A percentile compares a stretch with the other conserved stretches of the same genome.
phyloP scores from a whole-genome alignment of 2,113 vertebrate species.

The Lanius collurio region DNA sequence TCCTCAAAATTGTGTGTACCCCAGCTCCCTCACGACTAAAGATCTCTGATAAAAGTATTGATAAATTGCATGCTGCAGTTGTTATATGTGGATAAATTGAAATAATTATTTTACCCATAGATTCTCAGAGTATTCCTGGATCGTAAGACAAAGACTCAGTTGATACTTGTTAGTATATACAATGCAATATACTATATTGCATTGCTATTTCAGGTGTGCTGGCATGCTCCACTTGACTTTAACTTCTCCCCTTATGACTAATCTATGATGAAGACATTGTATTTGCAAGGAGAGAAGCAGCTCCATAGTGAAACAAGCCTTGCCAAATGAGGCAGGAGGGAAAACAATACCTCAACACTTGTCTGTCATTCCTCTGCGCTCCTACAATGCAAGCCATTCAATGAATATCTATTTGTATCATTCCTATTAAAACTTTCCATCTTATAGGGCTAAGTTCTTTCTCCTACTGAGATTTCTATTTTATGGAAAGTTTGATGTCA shows the following conservation, averaged over 20 bases:
- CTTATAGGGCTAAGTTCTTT: neutral
- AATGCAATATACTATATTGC: neutral
- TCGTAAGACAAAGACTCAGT: neutral
- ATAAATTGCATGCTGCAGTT: neutral
- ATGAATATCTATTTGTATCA: neutral
- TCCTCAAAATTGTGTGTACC: neutral
- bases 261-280: constrained; percentile 7
- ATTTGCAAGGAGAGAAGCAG: neutral
- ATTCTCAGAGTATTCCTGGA: neutral
- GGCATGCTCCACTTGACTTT: neutral
- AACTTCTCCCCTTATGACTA: constrained; percentile 11
- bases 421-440: constrained; percentile 3
- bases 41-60: neutral
- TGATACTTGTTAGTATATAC: neutral
- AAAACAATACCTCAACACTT: constrained; percentile 22
- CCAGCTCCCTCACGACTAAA: neutral
- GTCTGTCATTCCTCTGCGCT: constrained; percentile 3
- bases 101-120: neutral
- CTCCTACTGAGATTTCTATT: neutral
- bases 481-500: neutral
- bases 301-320: neutral
- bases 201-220: constrained; percentile 52
- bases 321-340: constrained; percentile 3
- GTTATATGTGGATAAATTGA: neutral
- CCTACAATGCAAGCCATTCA: neutral